phyloP scores from a whole-genome alignment of 2,888 invertebrate species.

The Choreutis nemorana region DNA sequence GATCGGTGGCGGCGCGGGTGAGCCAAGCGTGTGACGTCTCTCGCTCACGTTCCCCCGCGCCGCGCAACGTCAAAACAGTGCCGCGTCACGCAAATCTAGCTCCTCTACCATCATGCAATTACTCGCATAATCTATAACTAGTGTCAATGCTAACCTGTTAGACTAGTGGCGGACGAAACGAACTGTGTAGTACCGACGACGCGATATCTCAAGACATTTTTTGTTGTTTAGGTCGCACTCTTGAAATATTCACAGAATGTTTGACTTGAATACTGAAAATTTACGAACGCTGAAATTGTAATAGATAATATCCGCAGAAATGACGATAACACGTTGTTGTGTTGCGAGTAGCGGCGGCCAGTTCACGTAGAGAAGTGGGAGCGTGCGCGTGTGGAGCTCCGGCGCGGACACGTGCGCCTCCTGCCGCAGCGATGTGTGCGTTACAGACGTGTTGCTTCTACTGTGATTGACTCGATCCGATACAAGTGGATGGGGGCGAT shows the following conservation, averaged over 20 bases:
- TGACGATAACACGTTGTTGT: constrained; percentile 14
- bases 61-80: constrained; percentile 58
- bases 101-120: no score
- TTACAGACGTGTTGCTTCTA: constrained; percentile 11
- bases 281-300: no score
- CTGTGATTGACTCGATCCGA: constrained; percentile 21
- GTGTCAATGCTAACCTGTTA: constrained; percentile 31
- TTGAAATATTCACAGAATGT: no score
- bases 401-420: constrained; percentile 5
- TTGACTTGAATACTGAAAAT: no score
- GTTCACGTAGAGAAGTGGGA: no score
- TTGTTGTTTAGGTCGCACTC: no score
- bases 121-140: constrained; percentile 41
- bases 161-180: no score
- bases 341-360: constrained; percentile 7
- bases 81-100: constrained; percentile 39
- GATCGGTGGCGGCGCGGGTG: constrained; percentile 54
- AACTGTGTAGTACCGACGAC: no score
- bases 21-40: constrained; percentile 53
- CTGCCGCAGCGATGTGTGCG: constrained; percentile 14
- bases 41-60: constrained; percentile 56
- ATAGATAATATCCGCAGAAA: no score
- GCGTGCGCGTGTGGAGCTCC: no score
- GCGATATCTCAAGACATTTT: no score
- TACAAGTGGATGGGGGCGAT: no score